phyloP scores from a whole-genome alignment of 1,140 invertebrate genomes.

The Heterodera carotae region DNA sequence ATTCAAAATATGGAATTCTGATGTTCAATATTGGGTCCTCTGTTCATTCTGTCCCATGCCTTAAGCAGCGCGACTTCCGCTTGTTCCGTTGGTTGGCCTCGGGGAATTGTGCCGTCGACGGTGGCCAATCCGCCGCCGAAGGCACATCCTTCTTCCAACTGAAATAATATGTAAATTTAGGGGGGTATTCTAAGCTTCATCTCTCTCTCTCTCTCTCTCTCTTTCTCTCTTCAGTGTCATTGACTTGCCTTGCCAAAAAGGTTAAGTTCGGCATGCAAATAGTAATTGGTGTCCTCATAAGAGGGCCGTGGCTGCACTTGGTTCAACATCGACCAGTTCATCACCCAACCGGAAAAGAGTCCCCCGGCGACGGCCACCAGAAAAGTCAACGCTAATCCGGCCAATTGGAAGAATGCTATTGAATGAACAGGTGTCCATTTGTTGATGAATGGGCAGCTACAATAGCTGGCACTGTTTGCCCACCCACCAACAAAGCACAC shows the following conservation, averaged over 20 bases:
- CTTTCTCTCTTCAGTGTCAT: not conserved
- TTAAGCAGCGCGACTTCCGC: not conserved
- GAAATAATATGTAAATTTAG: no score
- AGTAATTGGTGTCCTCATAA: conserved; percentile 64
- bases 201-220: not conserved
- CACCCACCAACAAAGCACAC: not conserved
- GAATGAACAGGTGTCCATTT: not conserved
- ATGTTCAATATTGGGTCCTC: not conserved
- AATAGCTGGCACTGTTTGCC: not conserved
- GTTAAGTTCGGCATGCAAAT: conserved; percentile 56
- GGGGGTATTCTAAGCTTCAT: no score
- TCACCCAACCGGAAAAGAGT: conserved; percentile 73
- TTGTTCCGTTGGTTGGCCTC: not conserved
- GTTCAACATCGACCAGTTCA: conserved; percentile 55
- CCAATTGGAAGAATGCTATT: conserved; percentile 76
- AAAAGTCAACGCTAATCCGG: conserved; percentile 75
- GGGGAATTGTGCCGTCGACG: not conserved
- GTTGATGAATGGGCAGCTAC: not conserved
- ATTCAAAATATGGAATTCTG: conserved; percentile 2
- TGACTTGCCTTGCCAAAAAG: conserved; percentile 56
- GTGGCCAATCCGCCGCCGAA: not conserved
- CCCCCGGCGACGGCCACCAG: conserved; percentile 76
- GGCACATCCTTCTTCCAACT: not conserved
- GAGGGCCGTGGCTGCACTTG: conserved; percentile 54
- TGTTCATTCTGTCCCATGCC: not conserved